A percentile compares a stretch with the other conserved stretches of the same genome.
Evolutionary conservation across 64 coral and sea anemone species (phyloP).

Genomic region (Actinia equina): DNA sequence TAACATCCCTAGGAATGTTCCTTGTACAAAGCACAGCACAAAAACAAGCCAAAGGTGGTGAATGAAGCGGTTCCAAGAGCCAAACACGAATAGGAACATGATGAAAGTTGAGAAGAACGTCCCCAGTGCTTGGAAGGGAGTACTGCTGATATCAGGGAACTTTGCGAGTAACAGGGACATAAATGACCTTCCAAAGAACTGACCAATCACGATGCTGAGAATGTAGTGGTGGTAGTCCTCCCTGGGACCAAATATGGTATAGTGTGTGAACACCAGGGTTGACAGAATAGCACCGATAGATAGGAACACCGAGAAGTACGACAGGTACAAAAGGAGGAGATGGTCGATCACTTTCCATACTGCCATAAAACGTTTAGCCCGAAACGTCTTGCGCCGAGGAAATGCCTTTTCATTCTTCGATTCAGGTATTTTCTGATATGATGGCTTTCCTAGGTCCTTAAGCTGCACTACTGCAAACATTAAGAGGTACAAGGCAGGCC

Average conservation of each 20-base stretch:
- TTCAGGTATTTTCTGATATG: slow-evolving; percentile 17
- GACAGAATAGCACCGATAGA: slow-evolving; percentile 56
- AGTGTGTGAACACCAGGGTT: slow-evolving; percentile 47
- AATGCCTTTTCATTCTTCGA: neutral
- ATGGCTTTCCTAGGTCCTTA: neutral
- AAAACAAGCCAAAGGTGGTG: slow-evolving; percentile 53
- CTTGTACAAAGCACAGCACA: slow-evolving; percentile 65
- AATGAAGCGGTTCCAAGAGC: slow-evolving; percentile 56
- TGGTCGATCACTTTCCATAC: slow-evolving; percentile 47
- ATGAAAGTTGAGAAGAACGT: slow-evolving; percentile 44
- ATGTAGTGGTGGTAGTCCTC: slow-evolving; percentile 70
- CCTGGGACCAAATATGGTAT: slow-evolving; percentile 38
- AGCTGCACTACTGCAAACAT: slow-evolving; percentile 36
- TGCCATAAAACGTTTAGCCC: neutral
- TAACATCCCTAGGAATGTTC: slow-evolving; percentile 42
- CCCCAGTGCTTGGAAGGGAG: slow-evolving; percentile 19
- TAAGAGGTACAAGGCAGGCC: slow-evolving; percentile 66
- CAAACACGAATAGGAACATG: slow-evolving; percentile 51
- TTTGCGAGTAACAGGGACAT: slow-evolving; percentile 58
- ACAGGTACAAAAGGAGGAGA: slow-evolving; percentile 44
- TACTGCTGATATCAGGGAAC: slow-evolving; percentile 39
- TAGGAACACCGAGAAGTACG: slow-evolving; percentile 59
- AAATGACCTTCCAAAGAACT: slow-evolving; percentile 75
- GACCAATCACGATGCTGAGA: slow-evolving; percentile 59
- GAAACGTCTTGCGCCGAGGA: neutral